Percentiles rank a stretch among this genome's conserved stretches.
Conservation (phyloP, 2,113 vertebrate species). For the Synchiropus splendidus region DNA sequence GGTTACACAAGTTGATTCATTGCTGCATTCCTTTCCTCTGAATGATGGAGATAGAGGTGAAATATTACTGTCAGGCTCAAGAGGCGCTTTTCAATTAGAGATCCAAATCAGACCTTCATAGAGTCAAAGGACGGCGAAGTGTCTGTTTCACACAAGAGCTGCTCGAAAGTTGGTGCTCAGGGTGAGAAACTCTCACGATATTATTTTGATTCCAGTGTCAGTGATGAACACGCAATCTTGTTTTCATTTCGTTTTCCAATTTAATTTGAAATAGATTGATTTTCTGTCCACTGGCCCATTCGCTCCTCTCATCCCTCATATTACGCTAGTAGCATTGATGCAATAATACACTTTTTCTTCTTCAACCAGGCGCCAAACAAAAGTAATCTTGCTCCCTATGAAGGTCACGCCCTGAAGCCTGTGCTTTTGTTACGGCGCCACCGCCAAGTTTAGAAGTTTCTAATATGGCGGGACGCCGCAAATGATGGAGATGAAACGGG, state of each 20-base stretch:
- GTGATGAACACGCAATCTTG: constrained; percentile 5
- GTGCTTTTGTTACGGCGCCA: constrained; percentile 21
- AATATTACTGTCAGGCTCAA: no score
- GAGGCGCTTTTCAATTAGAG: no score
- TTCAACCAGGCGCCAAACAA: not conserved
- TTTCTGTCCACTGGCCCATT: constrained; percentile 13
- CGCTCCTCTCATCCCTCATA: constrained; percentile 1
- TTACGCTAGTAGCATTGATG: constrained; percentile 12
- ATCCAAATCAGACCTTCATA: no score
- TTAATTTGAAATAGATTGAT: constrained; percentile 24
- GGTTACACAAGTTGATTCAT: no score
- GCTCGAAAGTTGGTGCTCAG: no score
- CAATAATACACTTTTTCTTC: constrained; percentile 35
- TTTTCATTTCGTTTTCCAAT: constrained; percentile 15
- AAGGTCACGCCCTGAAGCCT: constrained; percentile 19
- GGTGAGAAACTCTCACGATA: not conserved
- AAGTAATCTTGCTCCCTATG: constrained; percentile 20
- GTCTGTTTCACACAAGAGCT: no score
- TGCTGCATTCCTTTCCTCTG: no score
- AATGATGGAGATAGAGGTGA: no score
- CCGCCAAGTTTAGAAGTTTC: constrained; percentile 13
- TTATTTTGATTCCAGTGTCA: constrained; percentile 17
- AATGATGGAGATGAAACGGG: constrained; percentile 3
- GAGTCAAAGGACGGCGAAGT: no score
- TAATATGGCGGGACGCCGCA: constrained; percentile 15